Base-by-base conservation (phyloP, 2,797 vertebrate species). In the Phataginus tetradactyla region DNA sequence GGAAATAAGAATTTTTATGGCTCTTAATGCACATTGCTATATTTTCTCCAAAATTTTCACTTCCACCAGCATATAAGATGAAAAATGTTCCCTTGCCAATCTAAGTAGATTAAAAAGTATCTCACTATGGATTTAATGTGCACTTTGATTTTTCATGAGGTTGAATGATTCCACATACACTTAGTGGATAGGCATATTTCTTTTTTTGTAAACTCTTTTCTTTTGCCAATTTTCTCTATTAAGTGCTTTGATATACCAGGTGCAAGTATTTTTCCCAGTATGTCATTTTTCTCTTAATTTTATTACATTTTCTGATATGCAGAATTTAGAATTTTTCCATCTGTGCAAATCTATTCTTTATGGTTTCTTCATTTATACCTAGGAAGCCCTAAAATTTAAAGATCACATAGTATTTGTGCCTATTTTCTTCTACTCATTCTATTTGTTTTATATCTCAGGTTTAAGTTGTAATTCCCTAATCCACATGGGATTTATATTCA, bases 171-270 rank as follows among this genome's bases (percentile, higher is more conserved):
- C 29, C 37, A 18, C 53, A 53, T 32, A 42, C 55, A 78, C 66
- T 83, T 53, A 83, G 29, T 42, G 74, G 68, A 49, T 39, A 51
- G 13, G 64, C 55, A 29, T 39, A 64, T 57, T 51, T 37, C 42
- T 61, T 61, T 88, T 66, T 51, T 78, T 57, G 42, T 79, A 18
- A 74, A 94, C 63, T 59, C 15, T 83, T 18, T 49, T 63, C 53
- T 78, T 86, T 79, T 79, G 69, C 25, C 86, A 68, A 49, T 94
- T 86, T 94, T 59, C 55, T 66, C 64, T 37, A 71, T 55, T 64
- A 93, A 86, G 78, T 45, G 78, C 27, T 69, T 87, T 25, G 51
- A 86, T 25, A 42, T 64, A 23, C 8, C 39, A 80, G 3, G 3
- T 86, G 34, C 27, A 53, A 96, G 13, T 64, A 61, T 77, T 83